These are phyloP conservation scores for Drosophila sordidula DNA, from an alignment of 2,888 invertebrate species.

Conservation along the genomic window DNA sequence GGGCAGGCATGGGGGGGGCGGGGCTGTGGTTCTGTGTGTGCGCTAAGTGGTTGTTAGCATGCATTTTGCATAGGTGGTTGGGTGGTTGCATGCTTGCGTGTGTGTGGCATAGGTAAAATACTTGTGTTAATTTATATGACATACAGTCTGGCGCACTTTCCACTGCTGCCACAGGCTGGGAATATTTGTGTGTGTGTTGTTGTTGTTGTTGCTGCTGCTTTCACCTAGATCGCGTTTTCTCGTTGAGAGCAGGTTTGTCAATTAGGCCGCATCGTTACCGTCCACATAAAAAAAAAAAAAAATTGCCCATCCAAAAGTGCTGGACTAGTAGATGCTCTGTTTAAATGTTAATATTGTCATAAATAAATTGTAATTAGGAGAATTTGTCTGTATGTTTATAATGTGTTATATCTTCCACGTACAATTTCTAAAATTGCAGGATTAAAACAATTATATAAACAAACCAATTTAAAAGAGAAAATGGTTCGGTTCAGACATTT, in stretches of 20 bases:
- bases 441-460: too few species aligned
- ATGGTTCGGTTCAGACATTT: too few species aligned
- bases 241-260: slow-evolving; percentile 72
- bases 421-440: too few species aligned
- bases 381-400: too few species aligned
- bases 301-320: neutral
- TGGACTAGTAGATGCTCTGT: slow-evolving; percentile 20
- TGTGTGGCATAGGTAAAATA: slow-evolving; percentile 59
- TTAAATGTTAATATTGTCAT: neutral
- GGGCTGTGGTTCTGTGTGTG: slow-evolving; percentile 27
- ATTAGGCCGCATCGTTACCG: slow-evolving; percentile 66
- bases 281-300: slow-evolving; percentile 42
- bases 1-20: neutral
- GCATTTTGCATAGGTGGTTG: slow-evolving; percentile 53
- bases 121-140: slow-evolving; percentile 73
- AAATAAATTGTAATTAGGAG: neutral
- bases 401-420: too few species aligned
- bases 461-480: too few species aligned
- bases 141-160: slow-evolving; percentile 51
- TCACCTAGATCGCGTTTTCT: slow-evolving; percentile 53
- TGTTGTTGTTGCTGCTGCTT: slow-evolving; percentile 35
- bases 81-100: slow-evolving; percentile 12
- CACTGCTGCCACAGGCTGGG: slow-evolving; percentile 12
- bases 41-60: slow-evolving; percentile 77
- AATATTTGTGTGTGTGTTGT: slow-evolving; percentile 20